These are phyloP conservation scores for Tragelaphus scriptus DNA, from an alignment of 2,113 vertebrate genomes.

Conservation along the genomic window DNA sequence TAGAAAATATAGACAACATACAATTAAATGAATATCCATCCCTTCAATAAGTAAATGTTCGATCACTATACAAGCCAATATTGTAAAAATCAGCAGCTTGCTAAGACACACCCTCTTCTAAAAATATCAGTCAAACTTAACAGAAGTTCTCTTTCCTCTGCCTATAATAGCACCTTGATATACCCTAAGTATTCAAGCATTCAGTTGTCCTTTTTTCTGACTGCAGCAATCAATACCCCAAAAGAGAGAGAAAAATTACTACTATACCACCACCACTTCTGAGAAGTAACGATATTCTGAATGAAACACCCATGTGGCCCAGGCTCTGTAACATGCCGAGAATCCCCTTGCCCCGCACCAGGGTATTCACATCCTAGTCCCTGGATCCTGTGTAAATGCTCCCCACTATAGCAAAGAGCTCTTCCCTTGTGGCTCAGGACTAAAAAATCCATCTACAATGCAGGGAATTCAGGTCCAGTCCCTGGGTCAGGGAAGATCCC, in stretches of 20 bases:
- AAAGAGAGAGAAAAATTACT: background rate
- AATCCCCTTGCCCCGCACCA: accelerated
- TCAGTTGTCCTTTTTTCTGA: background rate
- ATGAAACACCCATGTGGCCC: background rate
- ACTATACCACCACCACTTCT: background rate
- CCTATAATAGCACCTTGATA: background rate
- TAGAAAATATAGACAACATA: background rate
- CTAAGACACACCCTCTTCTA: background rate
- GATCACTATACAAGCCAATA: background rate
- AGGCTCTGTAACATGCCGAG: background rate
- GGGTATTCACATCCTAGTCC: background rate
- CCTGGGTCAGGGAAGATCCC: background rate
- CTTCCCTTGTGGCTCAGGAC: background rate
- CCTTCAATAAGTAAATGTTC: background rate
- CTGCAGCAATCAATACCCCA: background rate
- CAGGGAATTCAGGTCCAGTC: background rate
- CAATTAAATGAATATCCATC: background rate
- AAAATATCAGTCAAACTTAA: background rate
- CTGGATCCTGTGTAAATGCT: background rate
- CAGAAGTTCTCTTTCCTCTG: background rate
- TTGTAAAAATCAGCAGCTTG: background rate
- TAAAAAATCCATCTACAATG: background rate
- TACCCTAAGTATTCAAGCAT: background rate
- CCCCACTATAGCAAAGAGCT: background rate
- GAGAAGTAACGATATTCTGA: background rate